Evolutionary conservation across 2,888 invertebrate species (phyloP), one percentile per base, ranked within the genome.

Genomic region (Gasteruption jaculator): DNA sequence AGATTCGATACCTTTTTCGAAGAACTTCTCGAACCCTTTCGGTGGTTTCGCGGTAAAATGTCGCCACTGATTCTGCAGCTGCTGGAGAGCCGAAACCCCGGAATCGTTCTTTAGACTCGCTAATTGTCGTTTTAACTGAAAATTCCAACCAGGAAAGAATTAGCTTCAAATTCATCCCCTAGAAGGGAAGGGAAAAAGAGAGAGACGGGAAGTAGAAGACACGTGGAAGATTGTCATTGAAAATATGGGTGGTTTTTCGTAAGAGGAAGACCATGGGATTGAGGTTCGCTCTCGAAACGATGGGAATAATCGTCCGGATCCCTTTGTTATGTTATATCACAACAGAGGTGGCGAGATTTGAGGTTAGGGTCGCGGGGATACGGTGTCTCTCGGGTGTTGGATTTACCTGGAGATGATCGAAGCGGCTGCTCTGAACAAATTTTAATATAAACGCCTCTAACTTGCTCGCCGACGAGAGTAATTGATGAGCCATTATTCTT

Each of bases 21-120:
- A 94, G 70, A 87, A 93, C 63, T 94, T 93, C 65, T 92, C 94
- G 71, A 94, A 94, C 1, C 94, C 94, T 72, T 92, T 92, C 0
- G 93, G 93, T 10, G 88, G 85, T 60, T 86, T 85, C 57, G 86
- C 82, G 61, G 86, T 85, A 54, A 88, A 77, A 42, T 77, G 50
- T 51, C 67, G 71, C 75, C 77, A 86, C 57, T 85, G 76, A 58
- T 79, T 77, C 67, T 80, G 69, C 52, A 82, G 74, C 54, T 75
- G 74, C 71, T 80, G 76, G 59, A 81, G 53, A 50, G 74, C 76
- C 55, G 76, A 76, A 50, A 75, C 73, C 55, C 79, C 78, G 18
- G 61, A 71, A 52, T 55, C 54, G 57, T 61, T 64, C 47, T 59
- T 68, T 18, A 71, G 50, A 25, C 62, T 43, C 2, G 67, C 61